These are phyloP conservation scores for Callaeas wilsoni DNA, from an alignment of 2,113 vertebrate genomes.

Conservation along the genomic window DNA sequence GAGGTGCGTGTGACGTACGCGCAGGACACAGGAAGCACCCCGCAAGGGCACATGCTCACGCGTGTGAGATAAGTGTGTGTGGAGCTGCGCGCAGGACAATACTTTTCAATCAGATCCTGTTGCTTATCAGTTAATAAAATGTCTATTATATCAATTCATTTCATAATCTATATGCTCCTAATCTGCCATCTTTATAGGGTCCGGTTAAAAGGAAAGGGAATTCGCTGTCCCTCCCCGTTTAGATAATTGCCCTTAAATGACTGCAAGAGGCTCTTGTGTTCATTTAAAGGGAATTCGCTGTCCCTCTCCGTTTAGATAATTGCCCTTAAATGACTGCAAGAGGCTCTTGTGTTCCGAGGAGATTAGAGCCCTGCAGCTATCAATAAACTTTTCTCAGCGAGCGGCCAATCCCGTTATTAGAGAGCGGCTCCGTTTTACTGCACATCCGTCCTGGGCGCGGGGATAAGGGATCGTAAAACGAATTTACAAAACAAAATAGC, in stretches of 20 bases:
- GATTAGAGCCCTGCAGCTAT: slow-evolving; percentile 85
- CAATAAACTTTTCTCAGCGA: slow-evolving; percentile 78
- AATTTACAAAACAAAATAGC: slow-evolving; percentile 23
- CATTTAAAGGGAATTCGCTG: slow-evolving; percentile 73
- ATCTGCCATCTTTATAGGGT: slow-evolving; percentile 81
- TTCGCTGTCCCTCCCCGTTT: slow-evolving; percentile 72
- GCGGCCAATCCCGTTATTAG: slow-evolving; percentile 71
- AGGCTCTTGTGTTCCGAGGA: slow-evolving; percentile 84
- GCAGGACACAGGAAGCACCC: neutral
- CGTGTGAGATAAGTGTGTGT: neutral
- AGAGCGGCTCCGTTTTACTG: slow-evolving; percentile 56
- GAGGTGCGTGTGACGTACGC: fast-evolving
- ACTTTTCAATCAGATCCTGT: neutral
- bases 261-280: slow-evolving; percentile 80
- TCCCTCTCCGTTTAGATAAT: slow-evolving; percentile 80
- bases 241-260: slow-evolving; percentile 87
- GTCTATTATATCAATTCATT: slow-evolving; percentile 57
- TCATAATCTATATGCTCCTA: slow-evolving; percentile 65
- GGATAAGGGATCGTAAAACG: slow-evolving; percentile 58
- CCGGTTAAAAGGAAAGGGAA: slow-evolving; percentile 77
- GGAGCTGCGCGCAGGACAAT: neutral
- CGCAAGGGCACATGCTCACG: neutral
- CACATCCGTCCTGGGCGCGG: slow-evolving; percentile 53
- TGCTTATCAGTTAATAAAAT: slow-evolving; percentile 67
- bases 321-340: slow-evolving; percentile 81